These are phyloP conservation scores for Chymomyza costata DNA, from an alignment of 1,140 invertebrate genomes.

Conservation along the genomic window DNA sequence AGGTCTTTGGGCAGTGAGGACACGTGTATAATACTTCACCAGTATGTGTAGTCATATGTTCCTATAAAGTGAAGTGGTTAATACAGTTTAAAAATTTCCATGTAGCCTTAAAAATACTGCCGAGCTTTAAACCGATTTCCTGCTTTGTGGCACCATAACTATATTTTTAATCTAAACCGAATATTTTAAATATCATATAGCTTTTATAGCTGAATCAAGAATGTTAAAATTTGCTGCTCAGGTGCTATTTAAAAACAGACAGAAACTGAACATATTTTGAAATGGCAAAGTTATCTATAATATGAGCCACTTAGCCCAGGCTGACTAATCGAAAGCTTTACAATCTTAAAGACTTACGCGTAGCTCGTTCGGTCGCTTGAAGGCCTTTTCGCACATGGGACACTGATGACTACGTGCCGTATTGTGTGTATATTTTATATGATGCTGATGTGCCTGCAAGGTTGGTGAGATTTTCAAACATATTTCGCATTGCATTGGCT, in stretches of 20 bases:
- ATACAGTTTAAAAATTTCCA: no score
- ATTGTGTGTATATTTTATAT: conserved; percentile 60
- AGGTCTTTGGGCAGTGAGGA: conserved; percentile 64
- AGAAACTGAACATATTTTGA: neutral
- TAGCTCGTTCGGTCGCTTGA: conserved; percentile 49
- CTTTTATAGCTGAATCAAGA: no score
- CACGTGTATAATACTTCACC: conserved; percentile 68
- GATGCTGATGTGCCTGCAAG: conserved; percentile 49
- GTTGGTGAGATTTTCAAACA: conserved; percentile 61
- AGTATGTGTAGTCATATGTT: conserved; percentile 68
- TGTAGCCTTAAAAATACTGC: no score
- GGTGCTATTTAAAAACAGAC: no score
- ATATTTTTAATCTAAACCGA: no score
- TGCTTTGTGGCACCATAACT: no score
- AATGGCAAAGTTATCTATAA: neutral
- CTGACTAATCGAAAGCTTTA: neutral
- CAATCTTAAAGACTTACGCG: conserved; percentile 27
- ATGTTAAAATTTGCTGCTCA: no score
- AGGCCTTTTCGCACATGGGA: conserved; percentile 63
- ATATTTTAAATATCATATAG: no score
- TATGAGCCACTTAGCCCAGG: no score
- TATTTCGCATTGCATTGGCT: conserved; percentile 48
- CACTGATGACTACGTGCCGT: conserved; percentile 46
- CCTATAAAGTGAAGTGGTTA: conserved; percentile 38
- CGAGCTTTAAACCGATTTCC: no score